phyloP scores from a whole-genome alignment of 2,888 invertebrate species.

The Acronicta aceris region DNA sequence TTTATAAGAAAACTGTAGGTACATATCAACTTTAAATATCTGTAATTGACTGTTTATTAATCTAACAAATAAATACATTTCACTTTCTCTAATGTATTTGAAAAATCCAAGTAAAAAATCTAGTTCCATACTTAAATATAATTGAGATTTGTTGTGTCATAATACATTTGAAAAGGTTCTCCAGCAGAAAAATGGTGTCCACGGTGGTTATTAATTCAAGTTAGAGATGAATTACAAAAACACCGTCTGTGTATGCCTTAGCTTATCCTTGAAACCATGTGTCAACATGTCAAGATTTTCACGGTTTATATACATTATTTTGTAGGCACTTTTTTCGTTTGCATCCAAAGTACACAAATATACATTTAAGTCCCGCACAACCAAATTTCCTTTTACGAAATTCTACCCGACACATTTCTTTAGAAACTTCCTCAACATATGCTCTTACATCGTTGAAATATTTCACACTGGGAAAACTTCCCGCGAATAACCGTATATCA shows the following conservation, averaged over 20 bases:
- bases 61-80: too few relatives aligned
- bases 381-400: conserved; percentile 39
- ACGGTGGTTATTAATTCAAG: too few relatives aligned
- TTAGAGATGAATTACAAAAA: too few relatives aligned
- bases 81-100: too few relatives aligned
- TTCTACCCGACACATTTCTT: conserved; percentile 36
- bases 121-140: too few relatives aligned
- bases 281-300: not conserved
- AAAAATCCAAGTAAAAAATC: too few relatives aligned
- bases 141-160: too few relatives aligned
- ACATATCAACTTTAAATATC: too few relatives aligned
- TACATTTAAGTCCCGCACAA: conserved; percentile 22
- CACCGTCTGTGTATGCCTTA: too few relatives aligned
- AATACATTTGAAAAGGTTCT: too few relatives aligned
- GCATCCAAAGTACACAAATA: conserved; percentile 24
- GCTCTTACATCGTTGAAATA: conserved; percentile 46
- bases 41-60: too few relatives aligned
- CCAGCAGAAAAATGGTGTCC: not conserved
- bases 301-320: conserved; percentile 21
- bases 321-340: conserved; percentile 11
- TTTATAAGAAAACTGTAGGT: too few relatives aligned
- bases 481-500: conserved; percentile 57
- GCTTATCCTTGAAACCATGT: not conserved
- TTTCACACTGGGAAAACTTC: conserved; percentile 49
- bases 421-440: conserved; percentile 44